phyloP scores from a whole-genome alignment of 2,888 invertebrate genomes.

The Ligdia adustata region DNA sequence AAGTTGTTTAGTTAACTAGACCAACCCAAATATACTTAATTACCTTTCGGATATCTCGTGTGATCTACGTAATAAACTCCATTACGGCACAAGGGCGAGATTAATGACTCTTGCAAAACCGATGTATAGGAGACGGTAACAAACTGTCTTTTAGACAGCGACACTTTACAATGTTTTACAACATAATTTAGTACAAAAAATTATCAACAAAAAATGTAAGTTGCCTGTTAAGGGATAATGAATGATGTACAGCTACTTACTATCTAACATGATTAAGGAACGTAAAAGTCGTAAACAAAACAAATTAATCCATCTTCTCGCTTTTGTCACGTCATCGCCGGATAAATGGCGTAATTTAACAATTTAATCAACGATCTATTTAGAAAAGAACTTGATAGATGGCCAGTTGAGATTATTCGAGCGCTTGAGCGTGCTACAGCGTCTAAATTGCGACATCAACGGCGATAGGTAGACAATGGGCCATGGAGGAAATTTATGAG shows the following conservation, averaged over 20 bases:
- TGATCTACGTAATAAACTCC: constrained; percentile 34
- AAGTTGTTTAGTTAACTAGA: constrained; percentile 9
- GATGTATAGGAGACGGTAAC: constrained; percentile 18
- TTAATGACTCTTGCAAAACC: constrained; percentile 29
- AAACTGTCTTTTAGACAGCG: constrained; percentile 2
- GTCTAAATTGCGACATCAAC: constrained; percentile 65
- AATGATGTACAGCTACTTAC: neutral
- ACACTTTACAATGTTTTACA: neutral
- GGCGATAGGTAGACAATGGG: constrained; percentile 66
- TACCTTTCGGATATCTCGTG: constrained; percentile 29
- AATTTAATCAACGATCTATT: constrained; percentile 72
- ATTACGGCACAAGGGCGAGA: constrained; percentile 32
- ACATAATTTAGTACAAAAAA: too few relatives aligned
- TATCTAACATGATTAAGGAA: neutral
- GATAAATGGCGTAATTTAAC: constrained; percentile 61
- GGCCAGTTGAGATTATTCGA: constrained; percentile 64
- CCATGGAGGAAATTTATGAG: constrained; percentile 59
- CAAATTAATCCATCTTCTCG: constrained; percentile 8
- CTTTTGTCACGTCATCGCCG: constrained; percentile 37
- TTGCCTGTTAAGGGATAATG: too few relatives aligned
- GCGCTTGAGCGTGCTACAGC: constrained; percentile 53
- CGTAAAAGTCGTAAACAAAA: constrained; percentile 7
- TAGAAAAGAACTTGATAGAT: constrained; percentile 69
- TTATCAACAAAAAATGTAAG: too few relatives aligned
- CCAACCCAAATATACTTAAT: constrained; percentile 25